Evolutionary conservation across 2,113 vertebrate genomes (phyloP), one percentile per base, ranked within the genome.

Genomic region (Catharus minimus): DNA sequence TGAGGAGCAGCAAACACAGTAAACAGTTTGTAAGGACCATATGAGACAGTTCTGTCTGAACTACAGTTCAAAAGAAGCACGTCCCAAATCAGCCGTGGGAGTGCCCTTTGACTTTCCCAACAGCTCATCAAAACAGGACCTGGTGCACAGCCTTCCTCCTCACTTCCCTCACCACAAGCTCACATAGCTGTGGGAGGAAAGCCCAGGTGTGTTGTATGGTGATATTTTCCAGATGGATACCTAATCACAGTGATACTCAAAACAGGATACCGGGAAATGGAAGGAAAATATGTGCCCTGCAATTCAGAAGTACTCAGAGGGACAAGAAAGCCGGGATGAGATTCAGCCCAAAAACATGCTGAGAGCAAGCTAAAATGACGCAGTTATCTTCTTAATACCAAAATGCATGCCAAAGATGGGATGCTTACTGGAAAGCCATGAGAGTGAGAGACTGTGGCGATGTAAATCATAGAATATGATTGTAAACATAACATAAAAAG

Each of bases 31-130:
- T 57, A 86, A 78, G 66, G 82, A 91, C 80, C 64, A 30, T 80
- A 74, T 39, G 39, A 78, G 68, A 64, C 76, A 52, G n/a, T n/a
- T 84, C 36, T 92, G 69, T 65, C 81, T 94, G 87, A 91, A 93
- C 56, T 88, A 56, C 21, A 83, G 83, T 92, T 94, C 76, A 92
- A 94, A 95, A 92, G 89, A 83, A 90, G 83, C 91, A 92, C 22
- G 7, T 86, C 77, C 83, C 73, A 78, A 20, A 58, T 82, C 75
- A 69, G 86, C 38, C 75, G 76, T 89, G 75, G 88, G 79, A 96
- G 75, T 55, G 88, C 38, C 46, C 21, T 88, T 88, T 86, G 90
- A 84, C 88, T 85, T 91, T 93, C 92, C 65, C 89, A 92, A 60
- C 26, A 66, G 52, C 43, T 88, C n/a, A 86, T 62, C 46, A 86